Evolutionary conservation across 2,797 vertebrate genomes (phyloP).

Genomic region (Microctenopoma steveboyesi): DNA sequence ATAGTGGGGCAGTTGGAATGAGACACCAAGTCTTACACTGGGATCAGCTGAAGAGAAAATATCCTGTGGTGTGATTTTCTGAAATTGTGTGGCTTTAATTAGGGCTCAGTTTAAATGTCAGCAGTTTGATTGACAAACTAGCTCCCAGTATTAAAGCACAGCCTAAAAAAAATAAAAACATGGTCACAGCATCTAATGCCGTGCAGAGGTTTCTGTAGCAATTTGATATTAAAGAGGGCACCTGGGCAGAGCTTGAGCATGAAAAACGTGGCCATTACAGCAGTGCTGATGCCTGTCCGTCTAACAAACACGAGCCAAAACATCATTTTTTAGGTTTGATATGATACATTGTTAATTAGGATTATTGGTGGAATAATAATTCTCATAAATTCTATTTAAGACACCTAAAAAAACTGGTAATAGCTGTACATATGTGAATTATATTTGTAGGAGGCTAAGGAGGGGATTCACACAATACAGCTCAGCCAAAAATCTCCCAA

Average conservation of each 20-base stretch:
- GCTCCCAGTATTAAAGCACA: neutral
- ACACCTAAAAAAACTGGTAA: neutral
- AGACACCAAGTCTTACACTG: constrained; percentile 20
- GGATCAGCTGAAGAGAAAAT: constrained; percentile 36
- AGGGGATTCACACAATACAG: neutral
- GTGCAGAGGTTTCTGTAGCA: neutral
- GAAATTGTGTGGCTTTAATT: constrained; percentile 24
- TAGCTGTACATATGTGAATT: neutral
- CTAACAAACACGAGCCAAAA: neutral
- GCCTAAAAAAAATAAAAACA: neutral
- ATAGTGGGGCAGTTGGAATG: constrained; percentile 23
- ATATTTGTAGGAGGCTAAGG: neutral
- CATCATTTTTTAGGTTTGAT: too few relatives aligned
- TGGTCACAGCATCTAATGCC: neutral
- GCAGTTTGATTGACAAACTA: constrained; percentile 22
- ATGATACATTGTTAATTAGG: too few relatives aligned
- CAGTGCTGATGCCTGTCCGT: neutral
- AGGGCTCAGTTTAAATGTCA: constrained; percentile 30
- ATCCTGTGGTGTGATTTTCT: constrained; percentile 23
- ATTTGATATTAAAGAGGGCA: neutral
- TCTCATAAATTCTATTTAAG: too few relatives aligned
- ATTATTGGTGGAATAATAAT: neutral
- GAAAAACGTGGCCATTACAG: neutral
- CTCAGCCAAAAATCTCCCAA: neutral
- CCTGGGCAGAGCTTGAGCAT: neutral